phyloP scores from a whole-genome alignment of 2,888 invertebrate genomes.

The Emmelina monodactyla region DNA sequence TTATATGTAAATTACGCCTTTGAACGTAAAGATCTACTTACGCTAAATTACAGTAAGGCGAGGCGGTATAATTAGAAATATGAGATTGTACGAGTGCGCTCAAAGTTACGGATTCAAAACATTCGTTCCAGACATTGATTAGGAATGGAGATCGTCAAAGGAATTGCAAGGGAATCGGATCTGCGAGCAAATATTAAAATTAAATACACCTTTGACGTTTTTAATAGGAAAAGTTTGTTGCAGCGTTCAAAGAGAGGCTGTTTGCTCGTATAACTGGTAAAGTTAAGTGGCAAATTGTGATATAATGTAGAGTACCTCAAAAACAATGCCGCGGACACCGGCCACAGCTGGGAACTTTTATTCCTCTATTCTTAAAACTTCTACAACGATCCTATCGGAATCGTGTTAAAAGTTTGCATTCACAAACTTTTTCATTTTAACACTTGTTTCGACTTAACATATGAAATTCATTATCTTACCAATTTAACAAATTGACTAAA shows the following conservation, averaged over 20 bases:
- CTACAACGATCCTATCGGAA: constrained; percentile 40
- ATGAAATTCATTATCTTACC: background rate
- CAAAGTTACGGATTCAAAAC: no score
- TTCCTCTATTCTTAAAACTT: constrained; percentile 34
- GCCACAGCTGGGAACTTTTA: constrained; percentile 31
- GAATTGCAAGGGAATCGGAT: constrained; percentile 29
- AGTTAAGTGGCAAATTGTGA: constrained; percentile 38
- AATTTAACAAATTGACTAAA: background rate
- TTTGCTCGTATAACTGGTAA: constrained; percentile 41
- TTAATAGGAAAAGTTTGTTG: constrained; percentile 65
- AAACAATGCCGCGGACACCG: no score
- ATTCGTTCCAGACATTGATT: constrained; percentile 10
- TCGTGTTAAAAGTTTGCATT: constrained; percentile 48
- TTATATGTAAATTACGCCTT: no score
- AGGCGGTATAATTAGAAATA: no score
- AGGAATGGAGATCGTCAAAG: constrained; percentile 1
- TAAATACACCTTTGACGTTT: constrained; percentile 60
- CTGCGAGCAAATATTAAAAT: constrained; percentile 52
- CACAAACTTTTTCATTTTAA: constrained; percentile 27
- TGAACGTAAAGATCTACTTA: no score
- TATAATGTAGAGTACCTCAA: constrained; percentile 30
- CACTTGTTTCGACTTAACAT: constrained; percentile 21
- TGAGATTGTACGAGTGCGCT: no score
- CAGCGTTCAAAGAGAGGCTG: constrained; percentile 55
- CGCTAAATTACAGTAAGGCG: no score